Base-by-base conservation (phyloP, 2,888 invertebrate genomes). In the Leptopilina drosophilae region DNA sequence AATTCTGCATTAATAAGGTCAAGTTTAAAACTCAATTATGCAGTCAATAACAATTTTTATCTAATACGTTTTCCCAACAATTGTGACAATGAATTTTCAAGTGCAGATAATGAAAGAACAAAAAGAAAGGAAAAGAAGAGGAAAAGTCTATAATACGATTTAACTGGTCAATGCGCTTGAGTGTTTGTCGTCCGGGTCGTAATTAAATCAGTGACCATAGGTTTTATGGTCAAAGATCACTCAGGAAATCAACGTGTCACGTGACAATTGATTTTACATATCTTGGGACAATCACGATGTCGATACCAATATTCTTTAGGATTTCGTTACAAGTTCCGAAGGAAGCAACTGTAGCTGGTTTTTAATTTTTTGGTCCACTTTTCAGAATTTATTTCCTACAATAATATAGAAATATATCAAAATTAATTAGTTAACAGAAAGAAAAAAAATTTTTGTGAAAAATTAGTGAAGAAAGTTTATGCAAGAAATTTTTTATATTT, bases 221-320 rank as follows among this genome's bases (percentile, higher is more conserved):
- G 80, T 75, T 66, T 42, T 59, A 67, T 53, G 81, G 76, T 88
- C 84, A 85, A 84, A 65, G 81, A 81, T 87, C 81, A 81, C 78
- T 81, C 82, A 83, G 85, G 87, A 87, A 85, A 82, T 84, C 76
- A 78, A 76, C 77, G 69, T 12, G 64, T 81, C 83, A 84, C 82
- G 81, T 85, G 84, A 84, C 77, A 49, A 20, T 42, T 66, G 15
- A 64, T 82, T 82, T 82, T 81, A 77, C 75, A 79, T 79, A 79
- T 69, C 64, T 69, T 65, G 49, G 11, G 15, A 73, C 56, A 73
- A 56, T 73, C 73, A 33, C 56, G 56, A 73, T 56, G 73, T 15
- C 56, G 40, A 73, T 73, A n/a, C 56, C 33, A 9, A 73, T 53
- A 46, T 8, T 46, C 53, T 14, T 26, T 8, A 46, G 8, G 53